phyloP scores from a whole-genome alignment of 2,113 vertebrate genomes.

The Cromileptes altivelis region DNA sequence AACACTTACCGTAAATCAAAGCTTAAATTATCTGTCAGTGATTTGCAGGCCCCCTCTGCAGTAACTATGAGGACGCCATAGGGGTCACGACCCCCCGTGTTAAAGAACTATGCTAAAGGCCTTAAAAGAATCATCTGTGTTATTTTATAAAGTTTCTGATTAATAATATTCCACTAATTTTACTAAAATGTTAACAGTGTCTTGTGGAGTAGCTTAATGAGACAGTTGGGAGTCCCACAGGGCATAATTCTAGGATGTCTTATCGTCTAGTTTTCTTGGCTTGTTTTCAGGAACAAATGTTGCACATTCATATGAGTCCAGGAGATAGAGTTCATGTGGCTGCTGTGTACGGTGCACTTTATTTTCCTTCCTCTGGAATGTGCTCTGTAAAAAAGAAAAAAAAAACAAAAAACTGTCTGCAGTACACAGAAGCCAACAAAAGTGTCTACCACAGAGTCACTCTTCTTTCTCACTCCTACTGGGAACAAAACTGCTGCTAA shows the following conservation, averaged over 20 bases:
- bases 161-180: neutral
- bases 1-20: no score
- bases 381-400: neutral
- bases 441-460: neutral
- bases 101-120: no score
- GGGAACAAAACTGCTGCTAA: neutral
- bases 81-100: no score
- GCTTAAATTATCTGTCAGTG: no score
- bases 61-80: no score
- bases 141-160: no score
- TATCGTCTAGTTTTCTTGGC: slow-evolving; percentile 16
- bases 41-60: no score
- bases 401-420: slow-evolving; percentile 15
- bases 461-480: neutral
- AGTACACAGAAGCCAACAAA: slow-evolving; percentile 11
- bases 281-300: slow-evolving; percentile 10
- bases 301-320: neutral
- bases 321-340: neutral
- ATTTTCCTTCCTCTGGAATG: slow-evolving; percentile 18
- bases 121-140: no score
- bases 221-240: neutral
- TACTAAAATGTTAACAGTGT: neutral
- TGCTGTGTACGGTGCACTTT: neutral
- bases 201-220: neutral
- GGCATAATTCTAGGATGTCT: neutral